phyloP scores from a whole-genome alignment of 2,797 vertebrate species.

The Myripristis jacobus region DNA sequence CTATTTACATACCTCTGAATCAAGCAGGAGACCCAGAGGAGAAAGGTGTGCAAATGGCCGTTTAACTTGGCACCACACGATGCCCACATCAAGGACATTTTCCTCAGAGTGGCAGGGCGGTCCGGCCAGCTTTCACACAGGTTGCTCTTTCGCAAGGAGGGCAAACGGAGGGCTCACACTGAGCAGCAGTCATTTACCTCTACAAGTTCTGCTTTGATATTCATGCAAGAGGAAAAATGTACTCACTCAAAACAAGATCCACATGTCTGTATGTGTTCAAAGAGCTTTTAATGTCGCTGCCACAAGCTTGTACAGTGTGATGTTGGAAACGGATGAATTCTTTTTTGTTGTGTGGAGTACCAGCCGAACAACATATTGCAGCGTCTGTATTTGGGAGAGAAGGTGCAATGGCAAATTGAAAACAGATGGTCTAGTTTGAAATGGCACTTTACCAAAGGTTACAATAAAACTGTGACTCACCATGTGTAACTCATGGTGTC shows the following conservation, averaged over 20 bases:
- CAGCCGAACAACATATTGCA: background rate
- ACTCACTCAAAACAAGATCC: slow-evolving; percentile 39
- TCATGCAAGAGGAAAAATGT: slow-evolving; percentile 47
- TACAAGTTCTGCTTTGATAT: slow-evolving; percentile 76
- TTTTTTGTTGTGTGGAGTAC: background rate
- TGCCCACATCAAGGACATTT: slow-evolving; percentile 74
- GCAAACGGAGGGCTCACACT: slow-evolving; percentile 58
- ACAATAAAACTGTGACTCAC: background rate
- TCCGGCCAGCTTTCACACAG: slow-evolving; percentile 49
- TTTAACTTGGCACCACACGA: slow-evolving; percentile 67
- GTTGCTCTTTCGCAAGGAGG: slow-evolving; percentile 46
- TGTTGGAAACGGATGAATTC: slow-evolving; percentile 12
- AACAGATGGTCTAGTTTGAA: background rate
- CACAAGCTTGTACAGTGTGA: slow-evolving; percentile 13
- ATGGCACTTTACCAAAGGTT: background rate
- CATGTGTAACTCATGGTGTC: background rate
- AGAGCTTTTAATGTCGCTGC: slow-evolving; percentile 46
- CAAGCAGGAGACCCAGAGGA: slow-evolving; percentile 44
- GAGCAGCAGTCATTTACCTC: slow-evolving; percentile 65
- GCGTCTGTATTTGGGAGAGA: background rate
- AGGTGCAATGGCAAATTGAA: background rate
- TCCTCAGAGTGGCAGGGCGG: slow-evolving; percentile 58
- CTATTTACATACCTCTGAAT: slow-evolving; percentile 62
- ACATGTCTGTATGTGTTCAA: slow-evolving; percentile 32
- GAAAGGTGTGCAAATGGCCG: slow-evolving; percentile 58